Conservation (phyloP, 2,888 invertebrate genomes). For the Cantharis flavilabris region DNA sequence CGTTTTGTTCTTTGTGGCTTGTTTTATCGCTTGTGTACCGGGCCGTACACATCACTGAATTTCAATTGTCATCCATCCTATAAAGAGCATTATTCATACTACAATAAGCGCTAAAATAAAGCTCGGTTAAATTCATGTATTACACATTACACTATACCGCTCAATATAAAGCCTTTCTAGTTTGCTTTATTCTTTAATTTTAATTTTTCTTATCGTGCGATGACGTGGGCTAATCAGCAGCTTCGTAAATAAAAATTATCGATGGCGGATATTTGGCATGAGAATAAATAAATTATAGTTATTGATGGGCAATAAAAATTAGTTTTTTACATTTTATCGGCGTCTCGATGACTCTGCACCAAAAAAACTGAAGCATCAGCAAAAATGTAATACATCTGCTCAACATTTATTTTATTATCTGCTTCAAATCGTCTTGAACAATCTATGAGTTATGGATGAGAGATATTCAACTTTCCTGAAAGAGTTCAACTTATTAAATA, state of each 20-base stretch:
- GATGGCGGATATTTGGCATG: background rate
- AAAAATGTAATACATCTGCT: constrained; percentile 34
- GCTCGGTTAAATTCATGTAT: constrained; percentile 3
- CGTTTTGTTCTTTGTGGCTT: constrained; percentile 11
- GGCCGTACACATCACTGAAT: constrained; percentile 14
- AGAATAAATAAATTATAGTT: background rate
- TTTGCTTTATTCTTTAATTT: background rate
- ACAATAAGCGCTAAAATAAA: constrained; percentile 10
- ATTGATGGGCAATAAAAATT: background rate
- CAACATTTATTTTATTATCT: constrained; percentile 34
- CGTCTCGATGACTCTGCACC: constrained; percentile 23
- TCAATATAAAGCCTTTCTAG: background rate
- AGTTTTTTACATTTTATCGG: constrained; percentile 1
- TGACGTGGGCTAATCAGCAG: no score
- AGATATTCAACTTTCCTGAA: constrained; percentile 21
- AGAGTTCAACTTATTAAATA: constrained; percentile 4
- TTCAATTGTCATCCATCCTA: constrained; percentile 17
- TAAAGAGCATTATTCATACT: constrained; percentile 15
- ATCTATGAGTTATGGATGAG: constrained; percentile 26
- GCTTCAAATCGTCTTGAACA: constrained; percentile 29
- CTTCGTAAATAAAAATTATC: background rate
- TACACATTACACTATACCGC: background rate
- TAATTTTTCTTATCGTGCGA: background rate
- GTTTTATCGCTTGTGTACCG: constrained; percentile 14
- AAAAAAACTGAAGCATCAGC: constrained; percentile 30